These are phyloP conservation scores for Hirundichthys speculiger DNA, from an alignment of 2,113 vertebrate species.

Conservation along the genomic window DNA sequence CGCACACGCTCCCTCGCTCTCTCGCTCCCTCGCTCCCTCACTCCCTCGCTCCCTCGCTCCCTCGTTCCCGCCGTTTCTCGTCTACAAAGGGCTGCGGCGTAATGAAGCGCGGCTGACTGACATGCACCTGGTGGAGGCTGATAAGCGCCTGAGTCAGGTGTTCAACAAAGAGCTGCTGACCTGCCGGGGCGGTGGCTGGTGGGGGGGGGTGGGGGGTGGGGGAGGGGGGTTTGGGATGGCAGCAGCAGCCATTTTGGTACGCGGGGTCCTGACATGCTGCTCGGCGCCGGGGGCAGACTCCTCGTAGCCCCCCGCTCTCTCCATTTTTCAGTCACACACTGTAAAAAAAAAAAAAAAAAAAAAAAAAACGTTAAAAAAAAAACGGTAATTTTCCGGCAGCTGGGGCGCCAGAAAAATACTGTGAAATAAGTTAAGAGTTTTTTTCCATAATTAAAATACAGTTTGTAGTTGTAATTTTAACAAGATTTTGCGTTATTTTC, in stretches of 20 bases:
- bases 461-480: no score
- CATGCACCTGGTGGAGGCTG: slow-evolving; percentile 56
- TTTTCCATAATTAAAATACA: no score
- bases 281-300: slow-evolving; percentile 21
- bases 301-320: slow-evolving; percentile 46
- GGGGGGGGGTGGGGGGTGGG: no score
- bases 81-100: slow-evolving; percentile 36
- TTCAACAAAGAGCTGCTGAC: slow-evolving; percentile 45
- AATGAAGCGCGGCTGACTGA: slow-evolving; percentile 65
- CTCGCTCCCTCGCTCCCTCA: not conserved
- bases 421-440: no score
- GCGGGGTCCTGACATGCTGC: slow-evolving; percentile 46
- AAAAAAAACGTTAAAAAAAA: no score
- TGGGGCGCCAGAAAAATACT: no score
- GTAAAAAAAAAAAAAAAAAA: no score
- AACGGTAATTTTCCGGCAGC: no score
- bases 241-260: slow-evolving; percentile 37
- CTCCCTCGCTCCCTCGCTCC: not conserved
- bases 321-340: slow-evolving; percentile 49
- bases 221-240: slow-evolving; percentile 15
- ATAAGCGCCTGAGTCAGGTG: slow-evolving; percentile 54
- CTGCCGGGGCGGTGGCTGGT: slow-evolving; percentile 29
- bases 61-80: not conserved
- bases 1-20: no score
- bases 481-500: no score